These are phyloP conservation scores for Anorthoa munda DNA, from an alignment of 2,888 invertebrate species.

Conservation along the genomic window DNA sequence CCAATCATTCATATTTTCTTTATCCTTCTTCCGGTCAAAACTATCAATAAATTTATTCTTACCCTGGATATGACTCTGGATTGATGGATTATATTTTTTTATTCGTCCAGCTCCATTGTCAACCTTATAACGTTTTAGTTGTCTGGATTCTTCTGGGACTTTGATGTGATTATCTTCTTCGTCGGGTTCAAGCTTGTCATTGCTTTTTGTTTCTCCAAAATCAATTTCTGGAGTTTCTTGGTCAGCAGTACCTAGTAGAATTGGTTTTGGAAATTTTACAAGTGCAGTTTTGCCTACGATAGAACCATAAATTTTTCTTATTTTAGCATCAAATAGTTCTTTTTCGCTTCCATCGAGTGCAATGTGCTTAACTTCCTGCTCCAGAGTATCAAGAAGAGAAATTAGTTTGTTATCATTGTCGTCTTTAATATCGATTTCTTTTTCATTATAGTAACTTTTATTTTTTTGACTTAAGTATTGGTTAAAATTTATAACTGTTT, in stretches of 20 bases:
- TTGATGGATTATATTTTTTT: constrained; percentile 28
- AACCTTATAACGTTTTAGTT: constrained; percentile 16
- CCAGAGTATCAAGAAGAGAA: constrained; percentile 77
- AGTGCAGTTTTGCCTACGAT: constrained; percentile 69
- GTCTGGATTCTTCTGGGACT: constrained; percentile 8
- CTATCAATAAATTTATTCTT: constrained; percentile 38
- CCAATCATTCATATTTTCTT: constrained; percentile 46
- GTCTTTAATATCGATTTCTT: constrained; percentile 62
- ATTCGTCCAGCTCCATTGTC: constrained; percentile 1
- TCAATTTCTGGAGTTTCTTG: constrained; percentile 46
- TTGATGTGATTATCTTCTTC: constrained; percentile 17
- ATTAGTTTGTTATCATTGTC: constrained; percentile 76
- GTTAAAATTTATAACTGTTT: constrained; percentile 67
- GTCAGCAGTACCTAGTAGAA: constrained; percentile 20
- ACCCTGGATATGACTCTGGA: neutral
- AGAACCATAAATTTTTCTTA: constrained; percentile 80
- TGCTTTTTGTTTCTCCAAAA: constrained; percentile 43
- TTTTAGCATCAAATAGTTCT: constrained; percentile 80
- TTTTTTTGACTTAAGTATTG: constrained; percentile 56
- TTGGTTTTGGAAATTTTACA: constrained; percentile 32
- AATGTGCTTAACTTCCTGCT: constrained; percentile 79
- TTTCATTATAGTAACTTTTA: constrained; percentile 29
- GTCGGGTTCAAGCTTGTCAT: constrained; percentile 22
- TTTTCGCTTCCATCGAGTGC: constrained; percentile 76
- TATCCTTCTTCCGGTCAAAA: constrained; percentile 27